phyloP scores from a whole-genome alignment of 2,888 invertebrate genomes.

The Athripsodes cinereus region DNA sequence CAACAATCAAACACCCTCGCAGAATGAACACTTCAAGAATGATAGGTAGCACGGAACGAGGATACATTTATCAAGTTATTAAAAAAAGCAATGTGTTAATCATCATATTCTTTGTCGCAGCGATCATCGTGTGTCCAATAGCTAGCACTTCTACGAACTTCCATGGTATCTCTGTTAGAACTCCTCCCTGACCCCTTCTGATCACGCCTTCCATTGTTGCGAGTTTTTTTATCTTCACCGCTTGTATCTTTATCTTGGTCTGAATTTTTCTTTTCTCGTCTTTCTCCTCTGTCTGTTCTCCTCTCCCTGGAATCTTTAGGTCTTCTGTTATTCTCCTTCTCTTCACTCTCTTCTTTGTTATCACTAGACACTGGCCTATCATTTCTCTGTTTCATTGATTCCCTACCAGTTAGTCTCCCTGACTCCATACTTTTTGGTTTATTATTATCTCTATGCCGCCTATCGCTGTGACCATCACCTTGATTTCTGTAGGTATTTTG shows the following conservation, averaged over 20 bases:
- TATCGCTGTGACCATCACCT: neutral
- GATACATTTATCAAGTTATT: too few species aligned
- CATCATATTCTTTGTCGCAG: slow-evolving; percentile 25
- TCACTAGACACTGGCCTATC: slow-evolving; percentile 4
- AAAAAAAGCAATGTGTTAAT: too few species aligned
- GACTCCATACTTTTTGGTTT: too few species aligned
- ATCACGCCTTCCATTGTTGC: slow-evolving; percentile 3
- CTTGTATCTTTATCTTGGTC: neutral
- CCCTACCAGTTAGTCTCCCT: neutral
- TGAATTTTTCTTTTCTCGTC: neutral
- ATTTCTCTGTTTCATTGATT: neutral
- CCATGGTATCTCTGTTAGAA: slow-evolving; percentile 23
- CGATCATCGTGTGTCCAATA: slow-evolving; percentile 27
- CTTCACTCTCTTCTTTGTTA: neutral
- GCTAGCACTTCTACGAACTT: slow-evolving; percentile 23
- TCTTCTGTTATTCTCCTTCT: neutral
- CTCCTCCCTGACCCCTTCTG: slow-evolving; percentile 3
- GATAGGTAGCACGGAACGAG: too few species aligned
- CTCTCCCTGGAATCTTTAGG: slow-evolving; percentile 2
- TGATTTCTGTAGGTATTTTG: neutral
- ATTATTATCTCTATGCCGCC: too few species aligned
- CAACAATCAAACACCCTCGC: too few species aligned
- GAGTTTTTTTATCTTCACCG: slow-evolving; percentile 1
- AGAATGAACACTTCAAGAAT: too few species aligned
- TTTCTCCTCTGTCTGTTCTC: slow-evolving; percentile 9